Evolutionary conservation across 2,797 vertebrate species (phyloP), one percentile per base, ranked within the genome.

Genomic region (Acomys russatus): DNA sequence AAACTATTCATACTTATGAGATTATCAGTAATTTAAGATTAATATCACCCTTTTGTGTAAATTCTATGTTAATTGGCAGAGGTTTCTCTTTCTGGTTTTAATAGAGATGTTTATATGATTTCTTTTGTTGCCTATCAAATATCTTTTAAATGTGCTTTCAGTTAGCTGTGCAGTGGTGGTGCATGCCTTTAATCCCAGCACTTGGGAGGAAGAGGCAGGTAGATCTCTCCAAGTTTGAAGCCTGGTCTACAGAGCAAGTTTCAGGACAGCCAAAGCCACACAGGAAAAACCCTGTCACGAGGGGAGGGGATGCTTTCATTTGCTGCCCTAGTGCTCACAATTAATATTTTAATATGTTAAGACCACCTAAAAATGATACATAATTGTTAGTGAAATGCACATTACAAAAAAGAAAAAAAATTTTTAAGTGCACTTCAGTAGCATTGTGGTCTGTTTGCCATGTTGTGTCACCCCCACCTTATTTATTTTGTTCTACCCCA

Each of bases 71-170:
- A 51, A 30, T 54, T 76, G 49, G 25, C 63, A 68, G 30, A 78
- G 73, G 17, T 79, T 80, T 54, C 66, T 68, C 44, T 89, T 93
- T 54, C 73, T 94, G 84, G 15, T 78, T 88, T 56, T 78, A 30
- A 71, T 22, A 51, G 86, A 87, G 22, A 63, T 73, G 10, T 10
- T 88, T 61, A 3, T 44, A 3, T 82, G 28, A 49, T 61, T 87
- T 35, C 22, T 33, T 93, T 79, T 84, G 14, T 51, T 44, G 59
- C 9, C 61, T 79, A 33, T 86, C 54, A 94, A 51, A 78, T 49
- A 22, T 91, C n/a, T 63, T 54, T 22, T n/a, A 35, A 61, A 94
- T 7, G n/a, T 73, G 61, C n/a, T 90, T 86, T 86, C 44, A 49
- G 59, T 44, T 44, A 44, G 44, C 44, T 44, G 44, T 44, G 44